phyloP scores from a whole-genome alignment of 2,113 vertebrate species.

The Vulpes ferrilata region DNA sequence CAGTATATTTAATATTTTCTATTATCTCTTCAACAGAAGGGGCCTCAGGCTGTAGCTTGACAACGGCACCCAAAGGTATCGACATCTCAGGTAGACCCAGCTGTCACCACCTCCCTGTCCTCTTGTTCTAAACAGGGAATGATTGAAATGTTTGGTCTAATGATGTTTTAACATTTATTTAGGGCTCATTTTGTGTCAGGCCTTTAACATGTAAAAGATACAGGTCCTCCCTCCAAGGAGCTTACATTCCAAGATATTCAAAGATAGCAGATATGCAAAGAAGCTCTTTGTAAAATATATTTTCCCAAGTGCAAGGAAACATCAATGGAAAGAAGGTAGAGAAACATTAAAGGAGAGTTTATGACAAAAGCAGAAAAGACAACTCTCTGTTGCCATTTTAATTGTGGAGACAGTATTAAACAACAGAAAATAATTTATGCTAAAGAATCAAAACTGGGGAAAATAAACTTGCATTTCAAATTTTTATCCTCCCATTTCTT shows the following conservation, averaged over 20 bases:
- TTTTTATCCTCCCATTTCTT: background rate
- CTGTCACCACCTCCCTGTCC: slow-evolving; percentile 80
- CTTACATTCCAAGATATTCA: slow-evolving; percentile 70
- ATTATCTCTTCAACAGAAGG: slow-evolving; percentile 85
- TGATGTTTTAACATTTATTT: slow-evolving; percentile 64
- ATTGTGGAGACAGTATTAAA: background rate
- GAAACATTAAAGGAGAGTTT: background rate
- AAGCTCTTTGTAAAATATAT: slow-evolving; percentile 37
- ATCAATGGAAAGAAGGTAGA: background rate
- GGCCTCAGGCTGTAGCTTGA: slow-evolving; percentile 87
- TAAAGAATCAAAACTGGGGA: background rate
- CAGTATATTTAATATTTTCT: slow-evolving; percentile 84
- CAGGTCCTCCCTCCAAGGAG: slow-evolving; percentile 67
- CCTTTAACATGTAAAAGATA: slow-evolving; percentile 52
- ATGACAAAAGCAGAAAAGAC: background rate
- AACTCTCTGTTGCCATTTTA: background rate
- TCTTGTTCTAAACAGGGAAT: slow-evolving; percentile 64
- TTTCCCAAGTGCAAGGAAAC: slow-evolving; percentile 42
- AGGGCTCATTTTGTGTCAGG: slow-evolving; percentile 41
- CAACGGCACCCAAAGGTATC: slow-evolving; percentile 85
- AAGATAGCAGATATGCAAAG: slow-evolving; percentile 43
- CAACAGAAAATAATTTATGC: background rate
- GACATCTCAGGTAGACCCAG: slow-evolving; percentile 79
- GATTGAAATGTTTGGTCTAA: slow-evolving; percentile 54
- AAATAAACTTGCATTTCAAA: background rate